Conservation (phyloP, 2,888 invertebrate species). For the Ectemnius continuus region DNA sequence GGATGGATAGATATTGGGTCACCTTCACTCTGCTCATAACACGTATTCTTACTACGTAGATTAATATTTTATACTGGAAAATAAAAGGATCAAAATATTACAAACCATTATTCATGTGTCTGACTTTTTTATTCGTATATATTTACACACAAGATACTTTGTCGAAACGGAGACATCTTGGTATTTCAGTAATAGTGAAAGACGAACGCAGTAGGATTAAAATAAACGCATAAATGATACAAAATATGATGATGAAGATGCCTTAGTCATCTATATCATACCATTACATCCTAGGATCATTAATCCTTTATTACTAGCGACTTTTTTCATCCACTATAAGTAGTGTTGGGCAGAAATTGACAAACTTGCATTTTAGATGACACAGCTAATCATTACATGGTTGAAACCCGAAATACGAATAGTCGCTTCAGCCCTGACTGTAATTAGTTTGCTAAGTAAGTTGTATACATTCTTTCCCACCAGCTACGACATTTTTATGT, state of each 20-base stretch:
- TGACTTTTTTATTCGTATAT: conserved; percentile 74
- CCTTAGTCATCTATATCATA: conserved; percentile 68
- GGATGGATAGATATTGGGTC: no score
- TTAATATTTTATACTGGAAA: no score
- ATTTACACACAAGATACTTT: conserved; percentile 74
- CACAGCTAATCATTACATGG: conserved; percentile 52
- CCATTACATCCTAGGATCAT: conserved; percentile 59
- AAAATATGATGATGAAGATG: conserved; percentile 75
- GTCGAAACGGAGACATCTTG: conserved; percentile 70
- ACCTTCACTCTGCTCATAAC: no score
- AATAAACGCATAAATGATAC: conserved; percentile 77
- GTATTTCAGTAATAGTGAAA: conserved; percentile 77
- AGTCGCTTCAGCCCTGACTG: conserved; percentile 43
- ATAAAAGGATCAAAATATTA: no score
- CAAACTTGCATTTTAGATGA: conserved; percentile 66
- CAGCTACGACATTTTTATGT: conserved; percentile 20
- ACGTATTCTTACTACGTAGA: no score
- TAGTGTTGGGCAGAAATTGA: conserved; percentile 73
- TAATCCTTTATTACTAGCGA: conserved; percentile 63
- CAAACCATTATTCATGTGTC: conserved; percentile 79
- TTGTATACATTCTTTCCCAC: conserved; percentile 34
- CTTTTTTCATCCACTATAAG: conserved; percentile 58
- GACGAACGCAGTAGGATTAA: conserved; percentile 77
- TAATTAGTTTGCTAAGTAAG: conserved; percentile 16
- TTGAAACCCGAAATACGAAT: conserved; percentile 50